A percentile compares a stretch with the other conserved stretches of the same genome.
Conservation (phyloP, 2,888 invertebrate genomes). For the Pedicia rivosa region DNA sequence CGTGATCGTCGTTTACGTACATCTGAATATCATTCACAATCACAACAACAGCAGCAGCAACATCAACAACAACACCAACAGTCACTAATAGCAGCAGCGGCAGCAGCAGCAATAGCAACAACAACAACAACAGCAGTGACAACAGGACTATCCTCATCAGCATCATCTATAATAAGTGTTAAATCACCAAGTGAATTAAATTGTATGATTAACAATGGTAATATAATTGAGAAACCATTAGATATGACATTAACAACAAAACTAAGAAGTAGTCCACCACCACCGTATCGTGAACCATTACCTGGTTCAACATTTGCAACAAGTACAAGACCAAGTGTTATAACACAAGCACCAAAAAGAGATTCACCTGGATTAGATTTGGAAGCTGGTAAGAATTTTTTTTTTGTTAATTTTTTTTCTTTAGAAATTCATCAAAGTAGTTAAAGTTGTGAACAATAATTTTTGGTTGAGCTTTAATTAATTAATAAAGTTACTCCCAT, state of each 20-base stretch:
- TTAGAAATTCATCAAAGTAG: constrained; percentile 51
- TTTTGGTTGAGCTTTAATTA: too few species aligned
- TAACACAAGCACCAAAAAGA: constrained; percentile 37
- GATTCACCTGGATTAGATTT: constrained; percentile 10
- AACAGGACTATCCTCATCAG: neutral
- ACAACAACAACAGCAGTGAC: constrained; percentile 7
- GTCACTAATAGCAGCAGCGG: constrained; percentile 12
- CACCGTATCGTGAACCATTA: constrained; percentile 28
- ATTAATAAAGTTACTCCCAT: too few species aligned
- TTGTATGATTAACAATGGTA: neutral
- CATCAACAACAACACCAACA: constrained; percentile 9
- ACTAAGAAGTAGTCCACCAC: constrained; percentile 15
- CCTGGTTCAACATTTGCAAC: constrained; percentile 19
- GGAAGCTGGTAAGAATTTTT: neutral
- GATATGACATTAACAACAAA: constrained; percentile 24
- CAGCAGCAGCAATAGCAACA: constrained; percentile 13
- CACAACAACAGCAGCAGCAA: constrained; percentile 10
- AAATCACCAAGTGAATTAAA: constrained; percentile 17
- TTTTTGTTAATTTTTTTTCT: constrained; percentile 1
- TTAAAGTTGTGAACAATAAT: too few species aligned
- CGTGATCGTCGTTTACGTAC: constrained; percentile 44
- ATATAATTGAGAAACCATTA: constrained; percentile 23
- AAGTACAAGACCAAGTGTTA: constrained; percentile 40
- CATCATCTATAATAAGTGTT: neutral
- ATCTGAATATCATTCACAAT: constrained; percentile 20